phyloP scores from a whole-genome alignment of 2,888 invertebrate genomes.

The Nemotelus pantherinus region DNA sequence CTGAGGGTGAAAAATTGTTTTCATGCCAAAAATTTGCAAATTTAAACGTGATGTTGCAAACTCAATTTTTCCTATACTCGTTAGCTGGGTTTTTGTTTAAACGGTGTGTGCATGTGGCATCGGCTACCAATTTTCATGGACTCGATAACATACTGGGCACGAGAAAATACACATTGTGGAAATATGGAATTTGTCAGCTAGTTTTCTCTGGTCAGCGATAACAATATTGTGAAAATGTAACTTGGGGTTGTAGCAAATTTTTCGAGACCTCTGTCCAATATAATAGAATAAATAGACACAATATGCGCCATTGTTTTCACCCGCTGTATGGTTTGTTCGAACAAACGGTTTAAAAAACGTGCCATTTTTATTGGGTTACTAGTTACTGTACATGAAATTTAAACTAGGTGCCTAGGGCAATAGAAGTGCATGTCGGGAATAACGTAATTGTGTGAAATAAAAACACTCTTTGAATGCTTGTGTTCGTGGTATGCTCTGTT shows the following conservation, averaged over 20 bases:
- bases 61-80: constrained; percentile 46
- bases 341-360: constrained; percentile 1
- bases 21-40: constrained; percentile 51
- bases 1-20: constrained; percentile 50
- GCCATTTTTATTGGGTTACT: constrained; percentile 36
- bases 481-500: neutral
- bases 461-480: neutral
- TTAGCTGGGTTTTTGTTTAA: constrained; percentile 24
- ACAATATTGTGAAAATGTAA: constrained; percentile 29
- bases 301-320: constrained; percentile 21
- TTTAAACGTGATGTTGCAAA: constrained; percentile 49
- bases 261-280: constrained; percentile 32
- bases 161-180: constrained; percentile 29
- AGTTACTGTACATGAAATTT: neutral
- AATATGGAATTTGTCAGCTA: constrained; percentile 40
- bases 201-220: neutral
- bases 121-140: constrained; percentile 21
- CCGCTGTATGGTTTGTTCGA: constrained; percentile 22
- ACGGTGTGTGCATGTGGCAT: neutral
- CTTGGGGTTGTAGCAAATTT: constrained; percentile 36
- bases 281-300: constrained; percentile 18
- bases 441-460: neutral
- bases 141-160: constrained; percentile 9
- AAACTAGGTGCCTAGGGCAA: neutral
- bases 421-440: neutral